Evolutionary conservation across 2,888 invertebrate species (phyloP).

Genomic region (Chaetogeoica ovagalla): DNA sequence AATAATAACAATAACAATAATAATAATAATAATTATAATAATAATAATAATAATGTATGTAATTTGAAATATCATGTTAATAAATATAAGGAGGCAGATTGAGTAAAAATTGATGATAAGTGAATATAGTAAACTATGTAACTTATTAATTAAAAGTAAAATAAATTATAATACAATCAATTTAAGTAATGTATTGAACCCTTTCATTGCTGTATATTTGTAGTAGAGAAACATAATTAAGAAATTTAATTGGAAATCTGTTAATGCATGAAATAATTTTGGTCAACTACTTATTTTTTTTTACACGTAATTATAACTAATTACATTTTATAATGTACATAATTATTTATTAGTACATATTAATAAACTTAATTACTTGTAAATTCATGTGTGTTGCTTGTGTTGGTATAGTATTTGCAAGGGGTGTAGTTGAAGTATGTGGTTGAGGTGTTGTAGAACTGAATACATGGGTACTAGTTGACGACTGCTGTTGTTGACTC

Average conservation of each 20-base stretch:
- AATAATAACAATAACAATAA: not conserved
- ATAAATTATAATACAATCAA: too few relatives aligned
- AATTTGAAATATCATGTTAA: not conserved
- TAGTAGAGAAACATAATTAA: not conserved
- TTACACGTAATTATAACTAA: not conserved
- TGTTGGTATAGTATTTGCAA: constrained; percentile 46
- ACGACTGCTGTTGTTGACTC: constrained; percentile 43
- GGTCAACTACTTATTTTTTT: not conserved
- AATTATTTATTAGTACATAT: not conserved
- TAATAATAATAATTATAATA: not conserved
- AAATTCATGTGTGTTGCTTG: constrained; percentile 50
- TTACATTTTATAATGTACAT: not conserved
- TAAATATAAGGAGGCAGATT: not conserved
- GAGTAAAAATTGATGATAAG: not conserved
- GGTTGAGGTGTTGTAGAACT: constrained; percentile 49
- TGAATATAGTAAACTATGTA: too few relatives aligned
- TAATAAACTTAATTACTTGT: constrained; percentile 7
- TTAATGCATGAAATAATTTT: not conserved
- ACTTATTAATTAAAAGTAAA: too few relatives aligned
- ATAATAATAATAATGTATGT: not conserved
- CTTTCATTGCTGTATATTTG: not conserved
- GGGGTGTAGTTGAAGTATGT: constrained; percentile 44
- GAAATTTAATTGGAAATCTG: not conserved
- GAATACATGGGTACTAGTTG: constrained; percentile 45
- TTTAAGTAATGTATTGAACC: not conserved